Percentiles rank a stretch among this genome's conserved stretches.
phyloP scores from a whole-genome alignment of 2,797 vertebrate genomes.

The Takifugu ocellatus region DNA sequence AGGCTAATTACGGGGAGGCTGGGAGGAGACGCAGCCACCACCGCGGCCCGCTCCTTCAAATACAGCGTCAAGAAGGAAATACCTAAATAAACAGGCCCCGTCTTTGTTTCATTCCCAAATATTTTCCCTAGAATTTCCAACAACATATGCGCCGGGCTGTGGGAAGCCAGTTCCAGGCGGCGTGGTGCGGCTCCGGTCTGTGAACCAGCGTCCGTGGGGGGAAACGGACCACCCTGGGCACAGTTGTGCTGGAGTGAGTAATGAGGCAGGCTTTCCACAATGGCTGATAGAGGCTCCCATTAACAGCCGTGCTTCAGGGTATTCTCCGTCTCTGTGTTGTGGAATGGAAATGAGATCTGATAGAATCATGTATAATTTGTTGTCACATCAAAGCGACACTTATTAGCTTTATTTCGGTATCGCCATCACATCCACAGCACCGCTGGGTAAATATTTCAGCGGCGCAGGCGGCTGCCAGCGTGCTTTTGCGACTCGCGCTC shows the following conservation, averaged over 20 bases:
- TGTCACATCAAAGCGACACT: conserved; percentile 78
- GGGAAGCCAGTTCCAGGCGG: conserved; percentile 51
- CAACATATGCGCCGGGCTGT: conserved; percentile 45
- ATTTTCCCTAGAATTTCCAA: conserved; percentile 25
- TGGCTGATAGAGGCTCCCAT: conserved; percentile 75
- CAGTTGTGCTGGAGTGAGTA: conserved; percentile 73
- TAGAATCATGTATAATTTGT: conserved; percentile 76
- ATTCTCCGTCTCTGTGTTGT: conserved; percentile 66
- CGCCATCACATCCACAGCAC: conserved; percentile 66
- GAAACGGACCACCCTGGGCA: conserved; percentile 72
- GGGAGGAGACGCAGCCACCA: conserved; percentile 14
- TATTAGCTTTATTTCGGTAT: conserved; percentile 78
- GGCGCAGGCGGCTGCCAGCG: conserved; percentile 28
- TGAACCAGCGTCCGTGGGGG: conserved; percentile 62
- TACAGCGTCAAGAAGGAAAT: conserved; percentile 1
- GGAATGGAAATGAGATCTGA: conserved; percentile 75
- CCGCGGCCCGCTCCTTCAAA: conserved; percentile 13
- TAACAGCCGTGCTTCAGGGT: conserved; percentile 74
- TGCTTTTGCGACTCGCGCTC: conserved; percentile 34
- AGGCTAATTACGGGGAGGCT: conserved; percentile 19
- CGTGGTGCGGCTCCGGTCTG: conserved; percentile 55
- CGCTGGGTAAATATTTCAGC: conserved; percentile 67
- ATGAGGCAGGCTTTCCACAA: conserved; percentile 73
- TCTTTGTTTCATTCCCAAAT: conserved; percentile 11
- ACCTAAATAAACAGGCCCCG: conserved; percentile 1